Base-by-base conservation (phyloP, 2,113 vertebrate genomes). In the Trematocara zebra region DNA sequence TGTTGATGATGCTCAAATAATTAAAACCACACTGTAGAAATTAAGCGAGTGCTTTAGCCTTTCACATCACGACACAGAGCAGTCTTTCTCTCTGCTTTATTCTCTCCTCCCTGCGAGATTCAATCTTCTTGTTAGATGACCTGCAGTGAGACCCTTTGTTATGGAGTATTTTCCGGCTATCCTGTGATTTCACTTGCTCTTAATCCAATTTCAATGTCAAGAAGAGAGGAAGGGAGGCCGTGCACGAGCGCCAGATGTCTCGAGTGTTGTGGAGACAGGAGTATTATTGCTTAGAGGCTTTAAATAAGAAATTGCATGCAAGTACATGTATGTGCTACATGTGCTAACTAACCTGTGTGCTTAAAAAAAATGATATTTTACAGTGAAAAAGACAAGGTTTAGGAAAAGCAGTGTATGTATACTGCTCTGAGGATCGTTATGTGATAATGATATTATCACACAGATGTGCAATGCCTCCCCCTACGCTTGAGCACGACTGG, bases 161-260 rank as follows among this genome's bases (percentile, higher is more conserved):
- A 80, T 8, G 9, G 18, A 37, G 53, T 83, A 82, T 93, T 91
- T 90, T 90, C 72, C 59, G 79, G 44, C 83, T 85, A 85, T 94
- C 94, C 94, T 94, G 94, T 92, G 93, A 95, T 94, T 95, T 94
- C 91, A 94, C 85, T 96, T 95, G 87, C 79, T 90, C 84, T 88
- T 93, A 95, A 96, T 93, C 80, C 18, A 89, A 93, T 94, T 93
- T 93, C 82, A 88, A 78, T 51, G 82, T 80, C 1, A 5, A 88
- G 28, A 87, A 79, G 49, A 87, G 64, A 89, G 84, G 89, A 88
- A 79, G 76, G 80, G 52, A 86, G 84, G 74, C 47, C 56, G 18
- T 20, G 54, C 81, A 83, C 51, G 10, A 31, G 80, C 53, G 74
- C 81, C 79, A 94, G 90, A 93, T 92, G 89, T 90, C 88, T 91